phyloP scores from a whole-genome alignment of 2,888 invertebrate species.

The Eremobia ochroleuca region DNA sequence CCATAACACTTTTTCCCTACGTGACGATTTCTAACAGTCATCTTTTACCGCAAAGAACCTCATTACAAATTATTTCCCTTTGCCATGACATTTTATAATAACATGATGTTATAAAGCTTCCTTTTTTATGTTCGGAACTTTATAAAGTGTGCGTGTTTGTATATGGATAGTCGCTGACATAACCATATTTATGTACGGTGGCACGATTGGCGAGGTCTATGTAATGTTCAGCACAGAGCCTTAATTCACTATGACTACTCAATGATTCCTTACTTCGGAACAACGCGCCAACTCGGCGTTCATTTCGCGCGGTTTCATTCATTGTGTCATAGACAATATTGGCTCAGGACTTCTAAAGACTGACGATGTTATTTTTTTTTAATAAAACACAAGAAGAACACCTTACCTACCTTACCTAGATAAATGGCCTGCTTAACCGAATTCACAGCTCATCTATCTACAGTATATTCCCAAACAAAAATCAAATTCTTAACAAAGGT shows the following conservation, averaged over 20 bases:
- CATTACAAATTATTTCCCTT: background rate
- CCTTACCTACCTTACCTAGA: background rate
- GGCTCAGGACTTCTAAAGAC: background rate
- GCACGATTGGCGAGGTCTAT: background rate
- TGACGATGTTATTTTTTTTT: background rate
- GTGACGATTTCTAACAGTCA: no score
- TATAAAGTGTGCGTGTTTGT: background rate
- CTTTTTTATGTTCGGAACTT: background rate
- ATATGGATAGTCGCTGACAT: background rate
- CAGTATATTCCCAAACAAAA: slow-evolving; percentile 23
- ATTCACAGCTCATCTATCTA: slow-evolving; percentile 16
- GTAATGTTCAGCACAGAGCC: background rate
- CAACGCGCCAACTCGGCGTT: background rate
- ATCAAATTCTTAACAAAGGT: slow-evolving; percentile 28
- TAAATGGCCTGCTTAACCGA: slow-evolving; percentile 16
- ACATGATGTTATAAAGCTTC: background rate
- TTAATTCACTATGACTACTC: background rate
- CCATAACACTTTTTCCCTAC: no score
- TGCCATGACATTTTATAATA: background rate
- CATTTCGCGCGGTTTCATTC: background rate
- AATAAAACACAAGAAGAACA: background rate
- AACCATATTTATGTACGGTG: background rate
- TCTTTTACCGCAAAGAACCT: no score
- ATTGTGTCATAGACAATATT: background rate
- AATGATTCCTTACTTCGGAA: background rate